phyloP scores from a whole-genome alignment of 2,888 invertebrate genomes.

The Chaitophorus viminalis region DNA sequence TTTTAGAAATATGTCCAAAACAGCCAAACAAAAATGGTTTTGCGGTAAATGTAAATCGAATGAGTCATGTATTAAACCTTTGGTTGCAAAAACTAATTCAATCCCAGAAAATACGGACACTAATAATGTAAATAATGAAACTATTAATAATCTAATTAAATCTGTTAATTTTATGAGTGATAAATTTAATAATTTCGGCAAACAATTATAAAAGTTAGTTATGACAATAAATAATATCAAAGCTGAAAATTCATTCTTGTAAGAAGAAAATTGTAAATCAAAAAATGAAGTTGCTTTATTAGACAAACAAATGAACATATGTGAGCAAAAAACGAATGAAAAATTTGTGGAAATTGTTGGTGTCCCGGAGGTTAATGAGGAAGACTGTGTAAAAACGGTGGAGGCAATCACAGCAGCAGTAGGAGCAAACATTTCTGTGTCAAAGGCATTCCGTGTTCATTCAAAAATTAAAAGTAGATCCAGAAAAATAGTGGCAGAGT shows the following conservation, averaged over 20 bases:
- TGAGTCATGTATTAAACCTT: neutral
- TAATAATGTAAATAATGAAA: neutral
- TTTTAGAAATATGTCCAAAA: constrained; percentile 3
- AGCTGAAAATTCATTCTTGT: neutral
- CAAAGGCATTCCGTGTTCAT: neutral
- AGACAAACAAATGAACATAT: neutral
- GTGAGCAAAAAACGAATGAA: constrained; percentile 16
- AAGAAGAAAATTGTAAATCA: constrained; percentile 7
- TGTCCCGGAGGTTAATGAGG: neutral
- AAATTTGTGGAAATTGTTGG: constrained; percentile 10
- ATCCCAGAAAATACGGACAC: neutral
- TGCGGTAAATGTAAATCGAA: constrained; percentile 12
- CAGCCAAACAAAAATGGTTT: neutral
- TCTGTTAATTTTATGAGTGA: neutral
- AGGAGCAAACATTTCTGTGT: neutral
- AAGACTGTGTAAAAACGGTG: constrained; percentile 6
- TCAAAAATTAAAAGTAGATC: neutral
- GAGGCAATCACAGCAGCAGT: neutral
- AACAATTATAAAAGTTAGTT: constrained; percentile 6
- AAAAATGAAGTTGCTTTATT: constrained; percentile 2
- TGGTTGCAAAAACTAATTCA: neutral
- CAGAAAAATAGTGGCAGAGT: neutral
- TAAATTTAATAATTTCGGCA: neutral
- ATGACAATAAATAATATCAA: neutral
- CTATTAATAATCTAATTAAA: neutral